Conservation (phyloP, 2,797 vertebrate genomes). For the Scyliorhinus canicula region DNA sequence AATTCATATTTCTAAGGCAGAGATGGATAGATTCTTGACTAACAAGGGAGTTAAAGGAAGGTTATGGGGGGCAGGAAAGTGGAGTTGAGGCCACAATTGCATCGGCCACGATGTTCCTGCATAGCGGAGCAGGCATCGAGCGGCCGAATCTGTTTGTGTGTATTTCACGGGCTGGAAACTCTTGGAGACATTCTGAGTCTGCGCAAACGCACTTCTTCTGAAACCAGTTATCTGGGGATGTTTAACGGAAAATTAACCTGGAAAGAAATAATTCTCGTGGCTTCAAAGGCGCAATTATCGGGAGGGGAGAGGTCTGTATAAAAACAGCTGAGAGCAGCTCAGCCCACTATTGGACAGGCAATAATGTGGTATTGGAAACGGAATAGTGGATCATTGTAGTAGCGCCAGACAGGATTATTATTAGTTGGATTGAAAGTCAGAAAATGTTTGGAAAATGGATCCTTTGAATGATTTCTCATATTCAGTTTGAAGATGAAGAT, state of each 20-base stretch:
- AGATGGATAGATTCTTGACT: too few species aligned
- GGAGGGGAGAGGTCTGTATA: neutral
- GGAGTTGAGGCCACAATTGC: too few species aligned
- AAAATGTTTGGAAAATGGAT: neutral
- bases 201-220: neutral
- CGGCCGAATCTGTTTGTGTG: too few species aligned
- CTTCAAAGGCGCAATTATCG: neutral
- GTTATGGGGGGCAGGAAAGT: too few species aligned
- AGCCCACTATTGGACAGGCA: neutral
- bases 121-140: too few species aligned
- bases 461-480: neutral
- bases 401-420: neutral
- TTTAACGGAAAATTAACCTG: neutral
- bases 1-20: too few species aligned
- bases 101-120: too few species aligned
- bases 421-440: neutral
- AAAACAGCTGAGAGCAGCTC: neutral
- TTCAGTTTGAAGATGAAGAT: neutral
- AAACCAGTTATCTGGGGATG: neutral
- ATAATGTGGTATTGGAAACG: neutral
- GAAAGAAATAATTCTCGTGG: neutral
- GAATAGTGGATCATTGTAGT: neutral
- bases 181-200: neutral
- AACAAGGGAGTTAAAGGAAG: too few species aligned
- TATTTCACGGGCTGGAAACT: neutral